These are phyloP conservation scores for Crossaster papposus DNA, from an alignment of 53 echinoderm and acorn worm genomes.

Conservation along the genomic window DNA sequence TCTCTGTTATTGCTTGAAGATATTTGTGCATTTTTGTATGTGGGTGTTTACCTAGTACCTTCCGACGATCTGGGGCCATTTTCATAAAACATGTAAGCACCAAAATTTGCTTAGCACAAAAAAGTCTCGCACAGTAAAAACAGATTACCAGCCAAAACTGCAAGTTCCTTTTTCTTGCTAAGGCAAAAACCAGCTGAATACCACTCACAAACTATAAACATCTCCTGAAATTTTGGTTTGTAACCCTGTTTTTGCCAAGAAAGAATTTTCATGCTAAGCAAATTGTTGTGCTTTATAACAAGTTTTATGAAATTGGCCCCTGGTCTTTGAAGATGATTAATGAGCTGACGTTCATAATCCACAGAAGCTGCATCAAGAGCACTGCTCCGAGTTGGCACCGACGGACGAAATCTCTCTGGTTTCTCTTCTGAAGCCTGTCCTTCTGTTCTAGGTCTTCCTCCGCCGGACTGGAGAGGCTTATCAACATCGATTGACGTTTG, in stretches of 20 bases:
- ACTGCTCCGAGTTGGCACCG: neutral
- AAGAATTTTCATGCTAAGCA: too few relatives aligned
- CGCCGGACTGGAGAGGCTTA: conserved; percentile 6
- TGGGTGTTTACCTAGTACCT: neutral
- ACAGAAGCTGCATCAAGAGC: conserved; percentile 6
- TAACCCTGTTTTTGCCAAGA: too few relatives aligned
- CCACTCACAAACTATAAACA: too few relatives aligned
- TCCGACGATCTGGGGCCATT: conserved; percentile 5
- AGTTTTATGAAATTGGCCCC: too few relatives aligned
- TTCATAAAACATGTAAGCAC: too few relatives aligned
- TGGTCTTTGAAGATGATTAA: conserved; percentile 15
- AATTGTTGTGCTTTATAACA: too few relatives aligned
- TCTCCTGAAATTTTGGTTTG: too few relatives aligned
- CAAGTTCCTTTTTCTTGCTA: too few relatives aligned
- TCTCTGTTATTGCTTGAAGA: neutral
- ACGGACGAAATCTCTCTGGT: neutral
- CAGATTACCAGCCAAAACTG: too few relatives aligned
- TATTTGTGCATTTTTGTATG: neutral
- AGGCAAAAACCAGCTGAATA: too few relatives aligned
- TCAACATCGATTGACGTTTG: conserved; percentile 5
- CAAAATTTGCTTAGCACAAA: too few relatives aligned
- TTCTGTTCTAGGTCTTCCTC: neutral
- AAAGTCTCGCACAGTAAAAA: too few relatives aligned
- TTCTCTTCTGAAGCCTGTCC: conserved; percentile 27
- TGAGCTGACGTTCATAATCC: conserved; percentile 41